phyloP scores from a whole-genome alignment of 1,140 invertebrate genomes.

The Orius insidiosus region DNA sequence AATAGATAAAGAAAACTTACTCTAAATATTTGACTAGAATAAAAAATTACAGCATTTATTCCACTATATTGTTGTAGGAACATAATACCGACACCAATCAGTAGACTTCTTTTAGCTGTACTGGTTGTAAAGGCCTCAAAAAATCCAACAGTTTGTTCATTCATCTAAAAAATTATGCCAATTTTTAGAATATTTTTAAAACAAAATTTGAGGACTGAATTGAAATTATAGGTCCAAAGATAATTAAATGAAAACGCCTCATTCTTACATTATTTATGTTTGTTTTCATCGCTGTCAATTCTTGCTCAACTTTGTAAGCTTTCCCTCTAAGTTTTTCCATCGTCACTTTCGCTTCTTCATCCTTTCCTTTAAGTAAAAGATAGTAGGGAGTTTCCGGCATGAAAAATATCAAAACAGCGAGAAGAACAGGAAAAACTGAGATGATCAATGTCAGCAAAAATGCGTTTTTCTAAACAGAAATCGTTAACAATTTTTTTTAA shows the following conservation, averaged over 20 bases:
- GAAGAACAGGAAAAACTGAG: conserved; percentile 43
- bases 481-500: not conserved
- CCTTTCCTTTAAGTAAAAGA: conserved; percentile 35
- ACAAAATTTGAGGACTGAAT: too few relatives aligned
- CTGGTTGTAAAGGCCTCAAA: conserved; percentile 34
- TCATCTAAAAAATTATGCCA: not conserved
- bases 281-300: conserved; percentile 36
- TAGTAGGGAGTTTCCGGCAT: conserved; percentile 76
- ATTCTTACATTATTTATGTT: conserved; percentile 35
- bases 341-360: conserved; percentile 34
- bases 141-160: conserved; percentile 22
- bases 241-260: too few relatives aligned
- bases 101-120: conserved; percentile 41
- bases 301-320: conserved; percentile 43
- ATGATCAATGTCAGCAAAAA: conserved; percentile 49
- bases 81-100: conserved; percentile 60
- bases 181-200: too few relatives aligned
- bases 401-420: conserved; percentile 44
- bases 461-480: conserved; percentile 30
- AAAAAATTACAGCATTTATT: conserved; percentile 74
- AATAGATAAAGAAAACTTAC: conserved; percentile 25
- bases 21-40: conserved; percentile 51
- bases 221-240: too few relatives aligned
- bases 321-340: conserved; percentile 45
- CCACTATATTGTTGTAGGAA: conserved; percentile 71